These are phyloP conservation scores for Campoplex capitator DNA, from an alignment of 2,888 invertebrate species.

Conservation along the genomic window DNA sequence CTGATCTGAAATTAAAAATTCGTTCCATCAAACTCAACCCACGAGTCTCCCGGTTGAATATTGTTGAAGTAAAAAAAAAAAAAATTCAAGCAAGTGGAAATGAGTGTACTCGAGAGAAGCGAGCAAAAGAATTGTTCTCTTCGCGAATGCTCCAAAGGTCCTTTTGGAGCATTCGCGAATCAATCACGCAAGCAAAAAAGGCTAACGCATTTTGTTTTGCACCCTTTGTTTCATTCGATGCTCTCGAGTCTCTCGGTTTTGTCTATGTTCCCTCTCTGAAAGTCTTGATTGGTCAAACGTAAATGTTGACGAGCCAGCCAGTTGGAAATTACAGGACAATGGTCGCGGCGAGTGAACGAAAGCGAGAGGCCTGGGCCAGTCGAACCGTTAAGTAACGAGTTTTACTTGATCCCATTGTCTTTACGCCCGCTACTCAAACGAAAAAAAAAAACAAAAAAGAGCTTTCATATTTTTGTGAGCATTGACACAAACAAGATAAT, in stretches of 20 bases:
- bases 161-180: neutral
- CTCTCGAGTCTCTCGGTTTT: constrained; percentile 29
- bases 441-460: neutral
- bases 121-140: neutral
- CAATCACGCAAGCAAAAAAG: neutral
- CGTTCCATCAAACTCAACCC: neutral
- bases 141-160: constrained; percentile 5
- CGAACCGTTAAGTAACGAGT: constrained; percentile 11
- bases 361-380: constrained; percentile 32
- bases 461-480: neutral
- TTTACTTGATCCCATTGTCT: neutral
- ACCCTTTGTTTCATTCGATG: constrained; percentile 19
- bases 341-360: constrained; percentile 45
- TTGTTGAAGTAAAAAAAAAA: neutral
- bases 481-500: neutral
- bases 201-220: neutral
- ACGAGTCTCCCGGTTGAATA: neutral
- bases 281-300: constrained; percentile 62
- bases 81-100: neutral
- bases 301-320: constrained; percentile 49
- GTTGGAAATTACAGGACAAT: constrained; percentile 62
- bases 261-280: constrained; percentile 11
- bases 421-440: constrained; percentile 1
- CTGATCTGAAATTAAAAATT: neutral
- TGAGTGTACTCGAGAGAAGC: neutral